Base-by-base conservation (phyloP, 2,797 vertebrate genomes). In the Natrix natrix region DNA sequence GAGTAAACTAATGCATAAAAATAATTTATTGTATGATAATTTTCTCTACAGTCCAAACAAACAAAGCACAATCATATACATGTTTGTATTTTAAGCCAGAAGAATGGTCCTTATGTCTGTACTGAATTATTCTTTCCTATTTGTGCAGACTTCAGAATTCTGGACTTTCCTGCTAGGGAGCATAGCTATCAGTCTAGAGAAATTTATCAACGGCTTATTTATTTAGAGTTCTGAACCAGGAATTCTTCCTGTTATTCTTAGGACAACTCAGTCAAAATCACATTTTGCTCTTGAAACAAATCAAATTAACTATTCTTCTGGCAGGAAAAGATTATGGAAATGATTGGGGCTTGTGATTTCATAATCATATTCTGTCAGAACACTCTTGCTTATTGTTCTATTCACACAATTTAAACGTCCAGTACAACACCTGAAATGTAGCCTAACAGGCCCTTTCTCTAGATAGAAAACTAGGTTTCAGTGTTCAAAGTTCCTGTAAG, bases 1-100 rank as follows among this genome's bases (percentile, higher is more conserved):
- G 89, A 95, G 92, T 66, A 95, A 95, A 93, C 8, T 48, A 93
- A 89, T 96, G 83, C 14, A 89, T 91, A 94, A 93, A 52, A 86
- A 0, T 1, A 22, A 90, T 28, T 88, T 48, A 88, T 89, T 43
- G 89, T 26, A 20, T 8, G 10, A 60, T 32, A 43, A 56, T 28
- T 48, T 83, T 90, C 86, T 10, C 17, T 28, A 43, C 10, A 63
- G 43, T 8, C 11, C 8, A 5, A 37, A 48, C 13, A 86, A 14
- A 66, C 88, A 22, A 55, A 52, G 10, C 57, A 61, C 63, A 54
- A n/a, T 24, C 37, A 32, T 8, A 24, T 16, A 60, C 0, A 28
- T 55, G 55, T 92, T 22, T 10, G 83, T 56, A 8, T 54, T 13
- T 22, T 52, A 56, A 32, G 7, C 14, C 8, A 90, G 3, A 26